These are phyloP conservation scores for Trichechus manatus DNA, from an alignment of 2,113 vertebrate genomes.

Conservation along the genomic window DNA sequence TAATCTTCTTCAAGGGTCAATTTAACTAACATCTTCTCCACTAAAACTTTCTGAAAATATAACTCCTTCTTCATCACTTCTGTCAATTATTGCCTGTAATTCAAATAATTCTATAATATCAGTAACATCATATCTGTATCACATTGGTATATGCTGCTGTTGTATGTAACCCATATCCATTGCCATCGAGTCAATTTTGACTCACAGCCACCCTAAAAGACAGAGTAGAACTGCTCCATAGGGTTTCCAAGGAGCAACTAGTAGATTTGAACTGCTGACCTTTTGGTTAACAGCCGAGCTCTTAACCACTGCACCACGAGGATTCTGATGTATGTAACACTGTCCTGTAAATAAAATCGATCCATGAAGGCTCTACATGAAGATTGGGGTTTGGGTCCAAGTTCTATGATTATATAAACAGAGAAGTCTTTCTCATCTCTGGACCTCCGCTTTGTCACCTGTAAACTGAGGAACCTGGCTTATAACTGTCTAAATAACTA, in stretches of 20 bases:
- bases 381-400: neutral
- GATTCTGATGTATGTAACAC: neutral
- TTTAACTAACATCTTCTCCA: neutral
- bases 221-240: too few species aligned
- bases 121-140: neutral
- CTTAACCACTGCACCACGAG: too few species aligned
- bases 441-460: neutral
- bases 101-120: slow-evolving; percentile 32
- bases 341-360: neutral
- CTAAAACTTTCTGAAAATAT: neutral
- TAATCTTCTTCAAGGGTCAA: neutral
- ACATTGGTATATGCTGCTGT: neutral
- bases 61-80: neutral
- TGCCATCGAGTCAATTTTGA: too few species aligned
- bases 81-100: neutral
- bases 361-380: neutral
- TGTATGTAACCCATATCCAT: neutral
- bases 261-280: too few species aligned
- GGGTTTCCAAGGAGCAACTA: too few species aligned
- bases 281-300: too few species aligned
- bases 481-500: neutral
- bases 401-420: neutral
- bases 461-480: neutral
- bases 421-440: neutral
- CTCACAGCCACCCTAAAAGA: too few species aligned